A percentile compares a stretch with the other conserved stretches of the same genome.
Evolutionary conservation across 2,797 vertebrate genomes (phyloP).

Genomic region (Balearica regulorum): DNA sequence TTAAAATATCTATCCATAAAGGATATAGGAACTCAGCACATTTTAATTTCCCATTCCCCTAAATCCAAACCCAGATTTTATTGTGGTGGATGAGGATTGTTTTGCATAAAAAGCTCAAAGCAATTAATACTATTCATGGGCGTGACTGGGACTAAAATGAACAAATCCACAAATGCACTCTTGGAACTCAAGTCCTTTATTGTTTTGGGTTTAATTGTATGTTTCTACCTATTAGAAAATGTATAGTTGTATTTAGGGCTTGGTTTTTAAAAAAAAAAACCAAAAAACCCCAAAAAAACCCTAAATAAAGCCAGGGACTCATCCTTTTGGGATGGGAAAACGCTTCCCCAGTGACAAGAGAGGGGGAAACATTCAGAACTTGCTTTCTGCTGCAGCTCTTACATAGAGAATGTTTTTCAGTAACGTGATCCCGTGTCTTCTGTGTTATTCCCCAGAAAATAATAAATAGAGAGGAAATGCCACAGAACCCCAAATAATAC

Average conservation of each 20-base stretch:
- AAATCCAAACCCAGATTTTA: conserved; percentile 41
- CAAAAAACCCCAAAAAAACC: neutral
- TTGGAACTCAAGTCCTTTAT: neutral
- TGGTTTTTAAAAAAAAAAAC: neutral
- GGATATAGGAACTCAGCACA: neutral
- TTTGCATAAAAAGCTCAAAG: conserved; percentile 46
- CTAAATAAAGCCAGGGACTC: neutral
- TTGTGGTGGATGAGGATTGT: conserved; percentile 1
- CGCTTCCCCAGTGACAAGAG: neutral
- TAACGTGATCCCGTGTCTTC: neutral
- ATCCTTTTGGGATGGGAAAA: neutral
- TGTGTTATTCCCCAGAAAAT: neutral
- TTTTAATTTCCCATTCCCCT: neutral
- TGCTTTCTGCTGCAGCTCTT: neutral
- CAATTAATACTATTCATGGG: conserved; percentile 44
- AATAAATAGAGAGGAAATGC: neutral
- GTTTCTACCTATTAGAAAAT: neutral
- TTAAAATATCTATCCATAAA: neutral
- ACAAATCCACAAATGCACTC: conserved; percentile 25
- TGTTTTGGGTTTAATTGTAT: conserved; percentile 8
- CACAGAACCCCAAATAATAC: neutral
- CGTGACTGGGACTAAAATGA: conserved; percentile 38
- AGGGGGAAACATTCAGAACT: neutral
- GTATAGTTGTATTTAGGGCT: neutral
- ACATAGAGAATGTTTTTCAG: neutral